Evolutionary conservation across 2,888 invertebrate species (phyloP).

Genomic region (Saturnia japonica): DNA sequence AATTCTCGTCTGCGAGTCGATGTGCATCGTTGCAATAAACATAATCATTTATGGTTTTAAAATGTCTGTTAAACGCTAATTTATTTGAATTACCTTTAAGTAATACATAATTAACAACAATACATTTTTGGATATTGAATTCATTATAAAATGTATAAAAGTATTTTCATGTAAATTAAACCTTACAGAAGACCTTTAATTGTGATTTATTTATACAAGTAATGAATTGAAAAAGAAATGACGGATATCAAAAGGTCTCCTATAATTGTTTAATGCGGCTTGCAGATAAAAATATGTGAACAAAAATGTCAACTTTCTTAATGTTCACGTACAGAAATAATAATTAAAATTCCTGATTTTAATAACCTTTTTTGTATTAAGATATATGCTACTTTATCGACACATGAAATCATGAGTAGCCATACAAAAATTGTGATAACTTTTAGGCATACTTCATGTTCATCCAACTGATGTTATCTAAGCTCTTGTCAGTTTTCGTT

Average conservation of each 20-base stretch:
- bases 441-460: background rate
- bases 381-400: background rate
- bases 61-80: background rate
- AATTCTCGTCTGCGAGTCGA: conserved; percentile 24
- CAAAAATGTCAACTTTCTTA: conserved; percentile 10
- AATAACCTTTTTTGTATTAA: background rate
- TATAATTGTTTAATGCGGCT: background rate
- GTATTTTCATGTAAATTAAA: conserved; percentile 4
- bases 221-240: background rate
- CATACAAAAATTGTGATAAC: background rate
- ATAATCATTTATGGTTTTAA: conserved; percentile 12
- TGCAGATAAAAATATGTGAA: background rate
- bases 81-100: background rate
- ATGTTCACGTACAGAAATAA: background rate
- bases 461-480: background rate
- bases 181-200: conserved; percentile 10
- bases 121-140: background rate
- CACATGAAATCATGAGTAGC: background rate
- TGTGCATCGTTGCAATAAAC: conserved; percentile 25
- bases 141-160: background rate
- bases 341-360: background rate
- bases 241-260: conserved; percentile 4
- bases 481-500: background rate
- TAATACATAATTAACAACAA: background rate
- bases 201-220: conserved; percentile 11